Evolutionary conservation across 2,797 vertebrate species (phyloP), one percentile per base, ranked within the genome.

Genomic region (Anolis apletophallus): DNA sequence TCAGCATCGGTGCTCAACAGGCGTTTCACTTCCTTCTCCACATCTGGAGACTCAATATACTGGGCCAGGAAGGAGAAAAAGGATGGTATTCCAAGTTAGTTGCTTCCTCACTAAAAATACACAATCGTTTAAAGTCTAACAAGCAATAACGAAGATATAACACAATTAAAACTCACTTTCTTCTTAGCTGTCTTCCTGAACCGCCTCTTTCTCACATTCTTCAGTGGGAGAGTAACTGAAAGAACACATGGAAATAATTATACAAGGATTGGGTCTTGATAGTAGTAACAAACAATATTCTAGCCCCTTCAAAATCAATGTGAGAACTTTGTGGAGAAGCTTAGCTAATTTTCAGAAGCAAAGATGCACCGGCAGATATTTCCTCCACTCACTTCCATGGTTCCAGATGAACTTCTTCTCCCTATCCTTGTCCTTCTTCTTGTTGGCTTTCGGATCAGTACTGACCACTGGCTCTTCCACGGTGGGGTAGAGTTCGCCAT

Each of bases 351-450:
- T 17, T 81, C 16, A 23, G 16, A 26, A 50, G 57, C 85, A 32
- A 21, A 71, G 52, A 12, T 16, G 57, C 52, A 67, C 17, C 32
- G 78, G 67, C 81, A 86, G 17, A 55, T 2, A 32, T 40, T 55
- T 81, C n/a, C 52, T 88, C 80, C 93, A 95, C 95, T 95, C 92
- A 95, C 95, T 99, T 94, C 98, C 98, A 10, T 99, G 99, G 94
- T 99, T 99, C 98, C 99, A 99, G 88, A 99, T 78, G 85, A 99
- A 99, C 92, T 99, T 99, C 95, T 99, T 99, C 94, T 99, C 98
- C 95, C 98, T 98, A 95, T 99, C 99, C 92, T 99, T 98, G 94
- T 99, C 99, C 83, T 97, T 97, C 92, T 99, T 99, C 92, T 99
- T 99, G 95, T 98, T 99, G 92, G 95, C 97, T 95, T 99, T 99